Evolutionary conservation across 2,888 invertebrate genomes (phyloP).

Genomic region (Drosophila tripunctata): DNA sequence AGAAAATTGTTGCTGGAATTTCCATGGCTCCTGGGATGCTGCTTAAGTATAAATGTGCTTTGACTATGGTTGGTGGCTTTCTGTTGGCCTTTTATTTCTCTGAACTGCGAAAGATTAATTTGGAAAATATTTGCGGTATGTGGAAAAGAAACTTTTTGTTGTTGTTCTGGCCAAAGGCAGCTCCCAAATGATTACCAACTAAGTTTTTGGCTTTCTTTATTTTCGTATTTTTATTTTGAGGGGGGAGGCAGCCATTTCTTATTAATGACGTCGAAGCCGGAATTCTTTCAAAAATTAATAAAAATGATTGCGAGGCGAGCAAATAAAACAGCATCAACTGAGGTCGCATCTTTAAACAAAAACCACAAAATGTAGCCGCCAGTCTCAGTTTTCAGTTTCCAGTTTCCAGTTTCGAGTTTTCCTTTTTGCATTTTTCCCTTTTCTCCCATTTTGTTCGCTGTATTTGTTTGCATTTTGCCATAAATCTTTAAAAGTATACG

Average conservation of each 20-base stretch:
- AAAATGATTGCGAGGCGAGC: slow-evolving; percentile 53
- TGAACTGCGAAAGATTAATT: slow-evolving; percentile 44
- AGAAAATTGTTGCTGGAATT: slow-evolving; percentile 17
- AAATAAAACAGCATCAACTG: slow-evolving; percentile 31
- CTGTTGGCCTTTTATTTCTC: slow-evolving; percentile 23
- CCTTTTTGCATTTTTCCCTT: neutral
- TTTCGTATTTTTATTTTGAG: slow-evolving; percentile 2
- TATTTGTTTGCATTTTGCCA: slow-evolving; percentile 57
- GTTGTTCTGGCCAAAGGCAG: slow-evolving; percentile 14
- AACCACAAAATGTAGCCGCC: slow-evolving; percentile 17
- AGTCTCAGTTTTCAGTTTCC: slow-evolving; percentile 35
- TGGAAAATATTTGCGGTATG: slow-evolving; percentile 57
- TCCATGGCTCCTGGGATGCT: slow-evolving; percentile 26
- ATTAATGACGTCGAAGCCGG: slow-evolving; percentile 45
- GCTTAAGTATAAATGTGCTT: slow-evolving; percentile 10
- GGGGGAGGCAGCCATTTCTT: slow-evolving; percentile 37
- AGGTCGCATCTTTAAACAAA: slow-evolving; percentile 31
- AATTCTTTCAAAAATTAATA: slow-evolving; percentile 70
- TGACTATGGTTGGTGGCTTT: neutral
- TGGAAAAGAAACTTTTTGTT: slow-evolving; percentile 39
- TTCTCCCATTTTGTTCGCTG: neutral
- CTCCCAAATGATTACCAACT: slow-evolving; percentile 39
- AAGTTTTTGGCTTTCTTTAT: slow-evolving; percentile 33
- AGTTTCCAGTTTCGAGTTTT: too few species aligned
- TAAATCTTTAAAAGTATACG: slow-evolving; percentile 62